Evolutionary conservation across 2,113 vertebrate genomes (phyloP), one percentile per base, ranked within the genome.

Genomic region (Arizona elegans): DNA sequence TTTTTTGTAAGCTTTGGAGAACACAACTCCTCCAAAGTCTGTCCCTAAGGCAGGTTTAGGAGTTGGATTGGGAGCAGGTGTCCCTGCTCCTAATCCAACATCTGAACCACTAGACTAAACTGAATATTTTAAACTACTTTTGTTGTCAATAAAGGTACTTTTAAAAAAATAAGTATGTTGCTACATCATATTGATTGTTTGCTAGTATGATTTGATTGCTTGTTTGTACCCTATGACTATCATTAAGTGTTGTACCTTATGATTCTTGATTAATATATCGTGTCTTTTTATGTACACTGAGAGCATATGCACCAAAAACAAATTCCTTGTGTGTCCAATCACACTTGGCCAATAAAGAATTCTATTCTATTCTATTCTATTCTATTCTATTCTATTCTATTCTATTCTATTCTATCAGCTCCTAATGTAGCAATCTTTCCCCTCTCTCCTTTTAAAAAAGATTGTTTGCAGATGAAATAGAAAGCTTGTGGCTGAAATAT

Each of bases 401-500:
- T 5, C 47, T 47, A 47, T 47, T 5, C 47, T 50, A 50, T 50
- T 7, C 47, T 50, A 50, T 50, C 5, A 3, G 3, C 23, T 8
- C 29, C 29, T 53, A 26, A 13, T 33, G 88, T 58, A 87, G 70
- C 56, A 43, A 29, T 94, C 86, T 93, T 94, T 92, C 87, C 89
- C 33, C 17, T 19, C 50, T 17, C 8, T 29, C 52, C 10, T 87
- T 88, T 88, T 26, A 13, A 85, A 91, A 88, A 52, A 55, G 86
- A 8, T 53, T n/a, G 33, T 26, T 88, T 88, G 59, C 93, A 95
- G 87, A 93, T 81, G 94, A 91, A 93, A 94, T 92, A 26, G 2
- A 86, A 90, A 38, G 95, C 88, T 89, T 89, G 65, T 94, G 93
- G 93, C 87, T 94, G 89, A 92, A 94, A 94, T 86, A 93, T 94